phyloP scores from a whole-genome alignment of 2,888 invertebrate species.

The Argyresthia albistria region DNA sequence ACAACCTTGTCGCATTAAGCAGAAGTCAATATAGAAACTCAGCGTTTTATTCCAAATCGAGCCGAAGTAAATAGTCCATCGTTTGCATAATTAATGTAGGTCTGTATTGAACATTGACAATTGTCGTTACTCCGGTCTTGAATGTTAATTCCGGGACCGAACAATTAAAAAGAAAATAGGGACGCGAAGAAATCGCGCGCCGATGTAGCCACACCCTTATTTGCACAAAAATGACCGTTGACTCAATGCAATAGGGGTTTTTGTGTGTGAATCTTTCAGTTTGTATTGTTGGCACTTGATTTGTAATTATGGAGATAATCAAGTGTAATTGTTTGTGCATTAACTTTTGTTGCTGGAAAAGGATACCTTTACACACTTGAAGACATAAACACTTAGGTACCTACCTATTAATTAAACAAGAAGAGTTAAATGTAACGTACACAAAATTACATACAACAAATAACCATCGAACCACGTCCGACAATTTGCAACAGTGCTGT shows the following conservation, averaged over 20 bases:
- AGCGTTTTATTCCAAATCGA: conserved; percentile 26
- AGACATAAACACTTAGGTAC: too few species aligned
- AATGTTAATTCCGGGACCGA: background rate
- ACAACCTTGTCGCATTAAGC: conserved; percentile 35
- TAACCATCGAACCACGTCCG: too few species aligned
- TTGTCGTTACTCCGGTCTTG: conserved; percentile 4
- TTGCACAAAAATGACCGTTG: background rate
- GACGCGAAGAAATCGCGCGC: background rate
- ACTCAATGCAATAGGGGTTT: too few species aligned
- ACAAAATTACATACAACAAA: too few species aligned
- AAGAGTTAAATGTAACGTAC: too few species aligned
- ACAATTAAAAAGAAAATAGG: conserved; percentile 3
- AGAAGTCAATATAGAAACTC: conserved; percentile 26
- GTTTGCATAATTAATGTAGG: conserved; percentile 53
- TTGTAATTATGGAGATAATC: background rate
- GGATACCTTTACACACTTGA: too few species aligned
- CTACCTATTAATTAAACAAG: too few species aligned
- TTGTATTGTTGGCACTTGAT: background rate
- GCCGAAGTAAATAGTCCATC: conserved; percentile 14
- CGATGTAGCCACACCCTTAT: background rate
- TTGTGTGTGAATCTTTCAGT: background rate
- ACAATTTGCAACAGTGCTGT: background rate
- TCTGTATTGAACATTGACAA: conserved; percentile 32
- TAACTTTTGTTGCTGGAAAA: background rate
- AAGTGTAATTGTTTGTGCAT: background rate